Evolutionary conservation across 1,140 invertebrate genomes (phyloP).

Genomic region (Lepidurus arcticus): DNA sequence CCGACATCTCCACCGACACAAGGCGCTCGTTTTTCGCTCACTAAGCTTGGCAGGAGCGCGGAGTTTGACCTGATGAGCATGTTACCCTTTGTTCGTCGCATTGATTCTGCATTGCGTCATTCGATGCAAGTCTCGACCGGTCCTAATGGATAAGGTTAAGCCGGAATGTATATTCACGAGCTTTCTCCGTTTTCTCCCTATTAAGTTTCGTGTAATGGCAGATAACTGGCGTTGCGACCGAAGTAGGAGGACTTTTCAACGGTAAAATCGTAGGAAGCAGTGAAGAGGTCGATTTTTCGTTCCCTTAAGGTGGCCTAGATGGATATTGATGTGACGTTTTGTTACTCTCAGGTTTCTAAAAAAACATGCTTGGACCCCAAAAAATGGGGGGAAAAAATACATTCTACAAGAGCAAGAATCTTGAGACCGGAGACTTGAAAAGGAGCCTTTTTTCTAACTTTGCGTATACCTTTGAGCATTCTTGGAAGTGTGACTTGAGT

Average conservation of each 20-base stretch:
- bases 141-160: background rate
- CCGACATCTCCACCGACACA: no score
- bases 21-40: no score
- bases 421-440: background rate
- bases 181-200: no score
- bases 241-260: no score
- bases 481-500: constrained; percentile 16
- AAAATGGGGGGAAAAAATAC: background rate
- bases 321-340: background rate
- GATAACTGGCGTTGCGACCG: no score
- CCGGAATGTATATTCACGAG: background rate
- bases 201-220: no score
- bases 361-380: background rate
- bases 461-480: background rate
- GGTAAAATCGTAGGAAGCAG: background rate
- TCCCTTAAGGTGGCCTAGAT: background rate
- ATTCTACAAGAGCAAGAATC: background rate
- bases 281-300: background rate
- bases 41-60: background rate
- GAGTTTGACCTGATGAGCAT: background rate
- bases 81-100: background rate
- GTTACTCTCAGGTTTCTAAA: background rate
- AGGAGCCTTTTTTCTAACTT: background rate
- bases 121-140: background rate
- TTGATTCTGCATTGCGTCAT: background rate